phyloP scores from a whole-genome alignment of 2,888 invertebrate species.

The Trissolcus japonicus region DNA sequence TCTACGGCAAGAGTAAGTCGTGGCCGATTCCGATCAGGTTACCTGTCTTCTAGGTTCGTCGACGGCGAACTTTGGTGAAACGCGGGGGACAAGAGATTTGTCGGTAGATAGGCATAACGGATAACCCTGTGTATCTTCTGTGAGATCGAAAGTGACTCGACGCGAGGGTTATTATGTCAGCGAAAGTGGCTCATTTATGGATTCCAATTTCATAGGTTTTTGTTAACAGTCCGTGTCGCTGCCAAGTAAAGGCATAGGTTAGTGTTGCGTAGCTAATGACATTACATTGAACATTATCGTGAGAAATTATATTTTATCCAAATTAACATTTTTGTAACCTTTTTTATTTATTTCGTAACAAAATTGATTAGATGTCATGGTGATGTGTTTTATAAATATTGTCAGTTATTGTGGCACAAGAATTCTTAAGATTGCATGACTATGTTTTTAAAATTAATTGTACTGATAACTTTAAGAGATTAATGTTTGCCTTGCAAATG shows the following conservation, averaged over 20 bases:
- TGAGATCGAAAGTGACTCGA: slow-evolving; percentile 39
- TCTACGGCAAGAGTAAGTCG: slow-evolving; percentile 27
- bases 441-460: slow-evolving; percentile 4
- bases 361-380: too few species aligned
- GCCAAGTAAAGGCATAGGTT: slow-evolving; percentile 26
- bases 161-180: slow-evolving; percentile 28
- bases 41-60: slow-evolving; percentile 31
- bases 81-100: slow-evolving; percentile 27
- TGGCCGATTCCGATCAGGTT: slow-evolving; percentile 39
- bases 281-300: slow-evolving; percentile 24
- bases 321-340: too few species aligned
- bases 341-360: too few species aligned
- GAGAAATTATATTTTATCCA: slow-evolving; percentile 7
- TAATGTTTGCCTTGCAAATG: slow-evolving; percentile 34
- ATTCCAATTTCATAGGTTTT: slow-evolving; percentile 38
- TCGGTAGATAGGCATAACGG: slow-evolving; percentile 22
- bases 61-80: slow-evolving; percentile 32
- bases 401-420: too few species aligned
- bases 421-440: too few species aligned
- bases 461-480: slow-evolving; percentile 19
- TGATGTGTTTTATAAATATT: too few species aligned
- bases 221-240: slow-evolving; percentile 15
- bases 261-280: slow-evolving; percentile 42
- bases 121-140: slow-evolving; percentile 24
- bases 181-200: slow-evolving; percentile 45